Evolutionary conservation across 92 coral and sea anemone species (phyloP), one percentile per base, ranked within the genome.

Genomic region (Siderastrea siderea): DNA sequence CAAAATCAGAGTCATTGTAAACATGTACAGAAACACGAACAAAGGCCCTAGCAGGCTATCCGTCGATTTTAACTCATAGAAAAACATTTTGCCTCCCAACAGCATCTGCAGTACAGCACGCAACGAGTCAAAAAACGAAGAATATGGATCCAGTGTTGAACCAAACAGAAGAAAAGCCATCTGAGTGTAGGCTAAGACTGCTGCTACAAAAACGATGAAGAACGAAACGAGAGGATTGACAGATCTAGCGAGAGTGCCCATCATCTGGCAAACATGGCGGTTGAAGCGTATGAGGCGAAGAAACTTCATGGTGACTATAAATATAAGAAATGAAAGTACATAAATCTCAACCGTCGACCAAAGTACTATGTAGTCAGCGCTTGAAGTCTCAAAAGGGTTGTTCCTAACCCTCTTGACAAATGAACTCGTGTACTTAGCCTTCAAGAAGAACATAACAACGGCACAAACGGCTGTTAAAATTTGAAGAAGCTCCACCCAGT

Each of bases 21-120:
- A 68, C 90, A 89, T 74, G 83, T 94, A 94, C 6, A 90, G 82
- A 74, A 94, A 92, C n/a, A 90, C 87, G 67, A 92, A 94, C 51
- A 94, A 47, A 16, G 97, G 97, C 11, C 97, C 97, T 8, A 94
- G 68, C 10, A 94, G 60, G 74, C 87, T 79, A 68, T 86, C 68
- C 5, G 77, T 38, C 19, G 91, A 86, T 68, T 91, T 92, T 6
- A 94, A 63, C 58, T 90, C 75, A 54, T 87, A 92, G 88, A 94
- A 94, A 54, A 85, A 86, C 76, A 92, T 77, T 38, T 90, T 74
- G 7, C 97, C 97, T 44, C 97, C 97, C 3, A 94, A 79, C 12
- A 94, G 91, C 89, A 91, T 92, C 58, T 94, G 92, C 4, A 94
- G 77, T 46, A 94, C 83, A 38, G 95, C 90, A 47, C 97, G 92